Conservation (phyloP, 2,797 vertebrate genomes). For the Peromyscus attwateri region DNA sequence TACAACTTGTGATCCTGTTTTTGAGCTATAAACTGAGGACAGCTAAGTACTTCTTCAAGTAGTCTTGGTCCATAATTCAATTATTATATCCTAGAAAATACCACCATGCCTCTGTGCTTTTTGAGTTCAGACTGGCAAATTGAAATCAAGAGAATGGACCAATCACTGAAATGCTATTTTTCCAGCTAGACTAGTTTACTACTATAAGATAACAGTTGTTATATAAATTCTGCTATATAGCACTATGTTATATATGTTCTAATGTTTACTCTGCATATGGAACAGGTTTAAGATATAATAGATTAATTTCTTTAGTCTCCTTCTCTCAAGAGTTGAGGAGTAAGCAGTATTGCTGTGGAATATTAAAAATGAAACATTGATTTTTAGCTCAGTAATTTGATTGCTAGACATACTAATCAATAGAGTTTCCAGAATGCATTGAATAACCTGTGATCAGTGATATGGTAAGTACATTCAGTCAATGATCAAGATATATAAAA, state of each 20-base stretch:
- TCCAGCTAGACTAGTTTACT: not conserved
- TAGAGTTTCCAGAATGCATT: constrained; percentile 41
- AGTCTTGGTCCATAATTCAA: not conserved
- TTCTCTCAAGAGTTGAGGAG: constrained; percentile 41
- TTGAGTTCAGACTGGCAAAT: constrained; percentile 10
- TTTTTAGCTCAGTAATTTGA: constrained; percentile 74
- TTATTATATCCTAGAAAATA: not conserved
- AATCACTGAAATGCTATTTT: not conserved
- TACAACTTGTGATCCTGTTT: not conserved
- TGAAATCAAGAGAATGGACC: not conserved
- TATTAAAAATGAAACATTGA: constrained; percentile 72
- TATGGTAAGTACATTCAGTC: constrained; percentile 24
- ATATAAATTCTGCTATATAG: not conserved
- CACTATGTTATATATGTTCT: not conserved
- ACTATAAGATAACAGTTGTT: not conserved
- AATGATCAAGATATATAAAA: not conserved
- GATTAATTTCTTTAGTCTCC: constrained; percentile 24
- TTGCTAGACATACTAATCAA: constrained; percentile 67
- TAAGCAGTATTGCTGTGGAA: constrained; percentile 67
- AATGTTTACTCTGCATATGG: not conserved
- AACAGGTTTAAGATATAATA: constrained; percentile 12
- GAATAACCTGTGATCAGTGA: constrained; percentile 30
- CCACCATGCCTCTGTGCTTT: not conserved
- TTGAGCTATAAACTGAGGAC: not conserved
- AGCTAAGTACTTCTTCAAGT: not conserved